A percentile compares a stretch with the other conserved stretches of the same genome.
Evolutionary conservation across 2,113 vertebrate species (phyloP).

Genomic region (Siniperca chuatsi): DNA sequence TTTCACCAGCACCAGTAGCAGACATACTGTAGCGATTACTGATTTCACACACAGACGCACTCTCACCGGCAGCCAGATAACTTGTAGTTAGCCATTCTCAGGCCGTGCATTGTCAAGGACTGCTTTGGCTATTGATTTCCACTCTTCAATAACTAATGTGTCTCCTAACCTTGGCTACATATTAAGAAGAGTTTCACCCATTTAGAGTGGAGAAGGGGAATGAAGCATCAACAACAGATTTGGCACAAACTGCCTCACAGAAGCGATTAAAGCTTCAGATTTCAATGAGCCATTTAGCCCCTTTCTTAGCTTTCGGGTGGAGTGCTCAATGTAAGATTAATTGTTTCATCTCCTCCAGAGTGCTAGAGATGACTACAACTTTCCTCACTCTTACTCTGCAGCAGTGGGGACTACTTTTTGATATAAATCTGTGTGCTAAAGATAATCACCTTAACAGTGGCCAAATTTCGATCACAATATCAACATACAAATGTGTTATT

Average conservation of each 20-base stretch:
- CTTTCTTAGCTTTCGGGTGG: conserved; percentile 40
- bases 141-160: conserved; percentile 72
- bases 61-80: conserved; percentile 10
- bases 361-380: conserved; percentile 8
- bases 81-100: conserved; percentile 61
- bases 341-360: conserved; percentile 39
- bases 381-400: conserved; percentile 7
- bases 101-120: conserved; percentile 55
- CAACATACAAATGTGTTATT: neutral
- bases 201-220: conserved; percentile 56
- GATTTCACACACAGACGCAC: conserved; percentile 17
- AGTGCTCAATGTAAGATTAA: conserved; percentile 57
- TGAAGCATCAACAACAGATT: conserved; percentile 74
- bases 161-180: conserved; percentile 74
- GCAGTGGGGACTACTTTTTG: neutral
- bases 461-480: neutral
- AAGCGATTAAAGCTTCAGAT: conserved; percentile 65
- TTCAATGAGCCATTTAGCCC: conserved; percentile 58
- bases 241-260: conserved; percentile 66
- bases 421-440: neutral
- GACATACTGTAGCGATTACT: conserved; percentile 2
- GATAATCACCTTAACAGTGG: neutral
- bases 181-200: conserved; percentile 58
- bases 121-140: conserved; percentile 77
- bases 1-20: conserved; percentile 2